Percentiles rank a stretch among this genome's conserved stretches.
Conservation (phyloP, 2,888 invertebrate species). For the Calameuta idolon region DNA sequence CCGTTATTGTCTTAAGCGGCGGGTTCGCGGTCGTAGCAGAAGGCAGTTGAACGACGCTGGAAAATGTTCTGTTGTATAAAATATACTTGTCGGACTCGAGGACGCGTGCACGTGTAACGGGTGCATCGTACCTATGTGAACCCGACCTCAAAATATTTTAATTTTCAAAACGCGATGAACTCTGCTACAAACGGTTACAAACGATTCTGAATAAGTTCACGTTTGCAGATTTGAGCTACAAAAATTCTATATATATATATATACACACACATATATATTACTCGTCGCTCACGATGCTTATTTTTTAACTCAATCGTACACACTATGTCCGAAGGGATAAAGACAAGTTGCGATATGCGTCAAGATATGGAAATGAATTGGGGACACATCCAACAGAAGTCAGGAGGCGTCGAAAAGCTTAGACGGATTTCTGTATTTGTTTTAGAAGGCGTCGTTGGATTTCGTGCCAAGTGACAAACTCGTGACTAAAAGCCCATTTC, state of each 20-base stretch:
- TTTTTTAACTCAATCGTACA: background rate
- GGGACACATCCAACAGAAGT: background rate
- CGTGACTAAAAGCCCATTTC: background rate
- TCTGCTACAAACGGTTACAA: too few relatives aligned
- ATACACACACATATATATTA: too few relatives aligned
- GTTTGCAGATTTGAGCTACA: too few relatives aligned
- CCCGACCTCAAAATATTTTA: too few relatives aligned
- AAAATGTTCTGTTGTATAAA: background rate
- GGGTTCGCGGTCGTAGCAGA: background rate
- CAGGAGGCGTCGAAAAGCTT: background rate
- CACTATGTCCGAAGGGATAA: background rate
- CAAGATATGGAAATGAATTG: background rate
- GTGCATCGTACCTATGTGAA: background rate
- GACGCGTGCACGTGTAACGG: conserved; percentile 1
- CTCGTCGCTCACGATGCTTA: too few relatives aligned
- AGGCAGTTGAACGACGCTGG: background rate
- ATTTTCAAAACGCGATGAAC: too few relatives aligned
- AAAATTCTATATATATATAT: too few relatives aligned
- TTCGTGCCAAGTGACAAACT: background rate
- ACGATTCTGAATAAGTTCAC: too few relatives aligned
- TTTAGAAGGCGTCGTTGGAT: background rate
- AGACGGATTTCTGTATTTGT: too few relatives aligned
- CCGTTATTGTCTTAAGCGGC: conserved; percentile 8
- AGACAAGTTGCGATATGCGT: background rate
- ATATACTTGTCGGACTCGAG: conserved; percentile 20